Evolutionary conservation across 1,140 invertebrate species (phyloP).

Genomic region (Rhopalosiphum maidis): DNA sequence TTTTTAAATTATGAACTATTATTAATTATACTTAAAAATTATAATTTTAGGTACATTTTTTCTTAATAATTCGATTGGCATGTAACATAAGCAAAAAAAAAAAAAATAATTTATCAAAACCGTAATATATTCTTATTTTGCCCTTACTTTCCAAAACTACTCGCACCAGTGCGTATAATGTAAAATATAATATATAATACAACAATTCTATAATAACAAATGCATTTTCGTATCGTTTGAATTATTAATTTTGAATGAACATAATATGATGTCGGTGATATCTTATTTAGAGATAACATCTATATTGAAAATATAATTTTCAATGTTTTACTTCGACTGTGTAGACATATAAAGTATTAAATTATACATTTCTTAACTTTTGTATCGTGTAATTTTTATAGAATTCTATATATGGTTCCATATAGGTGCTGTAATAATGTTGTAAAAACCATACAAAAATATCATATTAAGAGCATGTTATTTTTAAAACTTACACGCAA

Average conservation of each 20-base stretch:
- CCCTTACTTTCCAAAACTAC: not conserved
- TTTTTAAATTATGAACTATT: not conserved
- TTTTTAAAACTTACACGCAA: too few relatives aligned
- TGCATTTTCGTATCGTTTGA: not conserved
- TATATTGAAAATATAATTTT: not conserved
- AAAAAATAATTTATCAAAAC: not conserved
- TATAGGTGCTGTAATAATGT: too few relatives aligned
- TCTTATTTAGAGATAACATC: not conserved
- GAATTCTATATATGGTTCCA: too few relatives aligned
- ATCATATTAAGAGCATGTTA: too few relatives aligned
- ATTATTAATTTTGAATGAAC: not conserved
- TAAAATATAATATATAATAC: not conserved
- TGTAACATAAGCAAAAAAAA: not conserved
- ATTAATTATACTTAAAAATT: not conserved
- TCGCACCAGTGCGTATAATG: not conserved
- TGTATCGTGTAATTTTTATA: too few relatives aligned
- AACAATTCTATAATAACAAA: not conserved
- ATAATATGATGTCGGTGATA: not conserved
- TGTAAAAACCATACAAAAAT: too few relatives aligned
- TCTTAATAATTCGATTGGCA: not conserved
- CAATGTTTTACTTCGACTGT: not conserved
- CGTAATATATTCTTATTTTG: not conserved
- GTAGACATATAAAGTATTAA: not conserved
- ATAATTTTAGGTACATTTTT: not conserved
- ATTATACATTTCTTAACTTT: too few relatives aligned